Percentiles rank a stretch among this genome's conserved stretches.
Evolutionary conservation across 2,113 vertebrate species (phyloP).

Genomic region (Azemiops feae): DNA sequence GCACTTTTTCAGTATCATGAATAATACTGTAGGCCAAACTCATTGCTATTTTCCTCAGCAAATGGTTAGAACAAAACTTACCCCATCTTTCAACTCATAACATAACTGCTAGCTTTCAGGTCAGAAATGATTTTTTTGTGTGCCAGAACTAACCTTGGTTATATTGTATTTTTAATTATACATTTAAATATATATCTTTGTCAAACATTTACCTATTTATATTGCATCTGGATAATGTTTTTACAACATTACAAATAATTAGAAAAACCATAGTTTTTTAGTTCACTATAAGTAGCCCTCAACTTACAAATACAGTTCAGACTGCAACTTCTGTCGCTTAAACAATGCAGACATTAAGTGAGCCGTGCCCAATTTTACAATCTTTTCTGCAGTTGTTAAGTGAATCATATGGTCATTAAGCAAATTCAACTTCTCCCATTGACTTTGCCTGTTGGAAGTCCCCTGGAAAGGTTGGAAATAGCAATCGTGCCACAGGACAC

Average conservation of each 20-base stretch:
- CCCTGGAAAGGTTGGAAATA: background rate
- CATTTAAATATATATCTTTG: background rate
- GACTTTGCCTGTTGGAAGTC: background rate
- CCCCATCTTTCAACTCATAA: background rate
- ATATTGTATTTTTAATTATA: background rate
- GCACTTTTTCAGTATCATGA: background rate
- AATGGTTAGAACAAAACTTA: background rate
- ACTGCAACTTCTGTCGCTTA: background rate
- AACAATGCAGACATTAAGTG: background rate
- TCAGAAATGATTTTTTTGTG: background rate
- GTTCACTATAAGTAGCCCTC: background rate
- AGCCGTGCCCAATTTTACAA: background rate
- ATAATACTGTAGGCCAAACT: background rate
- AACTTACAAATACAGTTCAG: background rate
- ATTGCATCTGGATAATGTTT: background rate
- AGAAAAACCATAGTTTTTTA: background rate
- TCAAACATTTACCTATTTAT: background rate
- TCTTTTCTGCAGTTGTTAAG: background rate
- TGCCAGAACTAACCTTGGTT: background rate
- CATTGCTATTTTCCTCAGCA: background rate
- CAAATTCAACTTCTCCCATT: background rate
- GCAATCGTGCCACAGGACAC: background rate
- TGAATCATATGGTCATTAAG: background rate
- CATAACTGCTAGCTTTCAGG: background rate
- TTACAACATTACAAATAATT: background rate